Evolutionary conservation across 2,113 vertebrate species (phyloP), one percentile per base, ranked within the genome.

Genomic region (Peromyscus leucopus): DNA sequence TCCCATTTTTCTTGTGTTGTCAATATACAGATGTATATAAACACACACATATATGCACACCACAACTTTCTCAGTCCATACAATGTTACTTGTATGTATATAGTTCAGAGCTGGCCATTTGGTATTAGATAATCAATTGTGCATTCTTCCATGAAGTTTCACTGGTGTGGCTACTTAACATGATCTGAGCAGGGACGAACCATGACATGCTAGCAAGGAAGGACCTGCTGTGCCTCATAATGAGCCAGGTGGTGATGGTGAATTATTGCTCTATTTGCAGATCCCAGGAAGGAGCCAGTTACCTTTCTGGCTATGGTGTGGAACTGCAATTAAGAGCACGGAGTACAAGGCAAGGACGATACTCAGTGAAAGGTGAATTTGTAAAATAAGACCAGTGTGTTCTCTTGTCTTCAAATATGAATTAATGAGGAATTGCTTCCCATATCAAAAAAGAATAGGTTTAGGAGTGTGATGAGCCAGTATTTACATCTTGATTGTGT

Each of bases 341-440:
- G 99, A 99, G 97, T 99, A 99, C 98, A 99, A 99, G 97, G 99
- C 99, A 99, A 99, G 98, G 99, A 99, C 89, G 99, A 99, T 98
- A 99, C 99, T 48, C 99, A 99, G 99, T 99, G 98, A 99, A 99
- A 99, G 99, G 99, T 99, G 98, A 98, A 98, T 98, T 98, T 95
- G 59, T 98, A 95, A 97, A 97, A 92, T 97, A 96, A 96, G 91
- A 74, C 93, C 42, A 93, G 8, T 21, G 82, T 67, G n/a, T 78
- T 94, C 90, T 42, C 33, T 93, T 92, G 83, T 65, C 55, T 57
- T 69, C n/a, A 97, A 83, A 57, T 76, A 90, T 22, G 92, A 92
- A 5, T 91, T 93, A 39, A 71, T 92, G 76, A 24, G 42, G n/a
- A 93, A 48, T 84, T 88, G 95, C 55, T 89, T 87, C 93, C 89